Evolutionary conservation across 2,797 vertebrate species (phyloP).

Genomic region (Sebastes cheni): DNA sequence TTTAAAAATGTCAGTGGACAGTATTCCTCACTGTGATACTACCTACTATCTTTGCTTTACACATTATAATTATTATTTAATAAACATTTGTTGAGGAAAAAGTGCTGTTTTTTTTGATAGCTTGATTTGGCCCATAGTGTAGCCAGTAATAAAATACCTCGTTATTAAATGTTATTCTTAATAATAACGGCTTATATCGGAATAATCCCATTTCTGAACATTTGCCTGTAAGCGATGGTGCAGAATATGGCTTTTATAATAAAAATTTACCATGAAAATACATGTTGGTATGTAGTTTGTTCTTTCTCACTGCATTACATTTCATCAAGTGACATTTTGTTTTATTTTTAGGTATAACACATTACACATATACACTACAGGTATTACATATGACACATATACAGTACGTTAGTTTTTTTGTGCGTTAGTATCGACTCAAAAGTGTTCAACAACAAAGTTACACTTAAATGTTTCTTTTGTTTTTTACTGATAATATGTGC

Average conservation of each 20-base stretch:
- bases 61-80: slow-evolving; percentile 76
- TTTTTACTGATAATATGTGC: neutral
- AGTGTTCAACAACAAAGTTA: too few species aligned
- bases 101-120: slow-evolving; percentile 66
- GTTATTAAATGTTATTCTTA: slow-evolving; percentile 74
- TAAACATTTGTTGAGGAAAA: slow-evolving; percentile 73
- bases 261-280: slow-evolving; percentile 57
- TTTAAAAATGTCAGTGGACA: slow-evolving; percentile 79
- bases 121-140: slow-evolving; percentile 69
- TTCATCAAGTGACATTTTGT: too few species aligned
- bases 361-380: too few species aligned
- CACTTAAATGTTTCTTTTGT: neutral
- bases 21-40: slow-evolving; percentile 86
- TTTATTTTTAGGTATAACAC: neutral
- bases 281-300: neutral
- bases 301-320: neutral
- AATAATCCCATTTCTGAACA: slow-evolving; percentile 65
- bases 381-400: too few species aligned
- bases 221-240: slow-evolving; percentile 63
- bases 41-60: slow-evolving; percentile 79
- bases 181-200: slow-evolving; percentile 64
- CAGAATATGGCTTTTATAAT: slow-evolving; percentile 72
- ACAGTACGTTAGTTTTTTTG: too few species aligned
- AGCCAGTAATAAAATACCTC: slow-evolving; percentile 78
- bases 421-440: too few species aligned